phyloP scores from a whole-genome alignment of 2,888 invertebrate genomes.

The Drosophila kuntzei region DNA sequence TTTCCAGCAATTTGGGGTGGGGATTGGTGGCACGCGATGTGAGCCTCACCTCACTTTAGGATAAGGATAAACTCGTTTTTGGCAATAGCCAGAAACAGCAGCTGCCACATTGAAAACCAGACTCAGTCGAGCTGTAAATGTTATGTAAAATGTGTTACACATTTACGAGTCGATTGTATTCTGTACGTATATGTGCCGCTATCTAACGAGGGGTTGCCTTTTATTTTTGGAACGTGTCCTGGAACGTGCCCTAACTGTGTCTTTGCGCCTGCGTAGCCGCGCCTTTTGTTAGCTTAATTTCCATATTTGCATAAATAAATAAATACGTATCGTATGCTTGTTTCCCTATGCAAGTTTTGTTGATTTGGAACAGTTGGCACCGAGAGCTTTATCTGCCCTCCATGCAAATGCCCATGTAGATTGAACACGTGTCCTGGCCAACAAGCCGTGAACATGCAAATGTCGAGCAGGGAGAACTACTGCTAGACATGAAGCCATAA shows the following conservation, averaged over 20 bases:
- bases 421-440: conserved; percentile 69
- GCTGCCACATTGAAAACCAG: conserved; percentile 44
- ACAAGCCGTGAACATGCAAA: conserved; percentile 76
- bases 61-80: conserved; percentile 75
- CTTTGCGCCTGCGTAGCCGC: conserved; percentile 64
- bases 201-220: conserved; percentile 64
- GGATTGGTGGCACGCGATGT: conserved; percentile 62
- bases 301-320: conserved; percentile 61
- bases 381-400: conserved; percentile 55
- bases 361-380: conserved; percentile 48
- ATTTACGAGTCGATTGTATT: conserved; percentile 33
- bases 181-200: conserved; percentile 48
- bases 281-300: conserved; percentile 55
- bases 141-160: conserved; percentile 65
- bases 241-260: conserved; percentile 69
- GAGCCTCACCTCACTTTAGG: conserved; percentile 9
- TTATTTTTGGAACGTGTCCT: conserved; percentile 1
- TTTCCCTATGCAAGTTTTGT: conserved; percentile 16
- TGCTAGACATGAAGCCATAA: conserved; percentile 12
- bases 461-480: conserved; percentile 30
- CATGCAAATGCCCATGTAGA: conserved; percentile 41
- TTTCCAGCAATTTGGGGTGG: conserved; percentile 33
- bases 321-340: conserved; percentile 31
- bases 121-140: conserved; percentile 48
- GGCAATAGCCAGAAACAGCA: conserved; percentile 57